A percentile compares a stretch with the other conserved stretches of the same genome.
Conservation (phyloP, 1,140 invertebrate genomes). For the Holcopasites calliopsidis region DNA sequence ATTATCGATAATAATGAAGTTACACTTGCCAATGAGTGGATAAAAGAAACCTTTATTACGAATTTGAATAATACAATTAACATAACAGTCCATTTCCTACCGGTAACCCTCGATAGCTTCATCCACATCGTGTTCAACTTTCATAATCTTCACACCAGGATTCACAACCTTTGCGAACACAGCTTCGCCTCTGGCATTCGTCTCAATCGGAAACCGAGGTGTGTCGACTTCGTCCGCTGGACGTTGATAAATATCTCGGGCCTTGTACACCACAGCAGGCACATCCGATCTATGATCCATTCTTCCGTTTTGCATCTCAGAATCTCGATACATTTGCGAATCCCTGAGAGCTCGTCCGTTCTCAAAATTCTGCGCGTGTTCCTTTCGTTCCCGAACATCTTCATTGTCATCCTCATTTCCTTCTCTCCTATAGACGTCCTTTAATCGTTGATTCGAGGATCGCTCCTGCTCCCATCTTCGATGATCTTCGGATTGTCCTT, state of each 20-base stretch:
- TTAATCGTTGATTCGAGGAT: neutral
- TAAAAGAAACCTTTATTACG: no score
- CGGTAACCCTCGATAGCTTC: constrained; percentile 72
- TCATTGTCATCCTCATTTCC: constrained; percentile 57
- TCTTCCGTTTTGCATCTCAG: constrained; percentile 36
- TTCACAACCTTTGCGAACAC: constrained; percentile 73
- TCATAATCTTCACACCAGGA: constrained; percentile 77
- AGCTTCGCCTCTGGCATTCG: constrained; percentile 47
- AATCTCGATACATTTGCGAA: constrained; percentile 53
- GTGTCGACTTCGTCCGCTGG: constrained; percentile 75
- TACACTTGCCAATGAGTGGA: no score
- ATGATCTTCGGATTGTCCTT: neutral
- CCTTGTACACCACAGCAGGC: constrained; percentile 52
- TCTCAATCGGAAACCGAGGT: constrained; percentile 71
- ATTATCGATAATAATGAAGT: no score
- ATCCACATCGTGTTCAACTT: constrained; percentile 73
- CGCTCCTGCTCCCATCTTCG: constrained; percentile 4
- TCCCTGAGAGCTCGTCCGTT: constrained; percentile 55
- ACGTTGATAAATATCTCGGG: constrained; percentile 72
- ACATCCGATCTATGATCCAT: constrained; percentile 41
- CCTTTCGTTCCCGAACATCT: constrained; percentile 63
- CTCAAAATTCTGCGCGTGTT: constrained; percentile 69
- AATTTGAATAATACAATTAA: neutral
- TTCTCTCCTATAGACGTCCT: constrained; percentile 31
- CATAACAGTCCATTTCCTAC: no score